Evolutionary conservation across 2,888 invertebrate species (phyloP), one percentile per base, ranked within the genome.

Genomic region (Junonia oenone): DNA sequence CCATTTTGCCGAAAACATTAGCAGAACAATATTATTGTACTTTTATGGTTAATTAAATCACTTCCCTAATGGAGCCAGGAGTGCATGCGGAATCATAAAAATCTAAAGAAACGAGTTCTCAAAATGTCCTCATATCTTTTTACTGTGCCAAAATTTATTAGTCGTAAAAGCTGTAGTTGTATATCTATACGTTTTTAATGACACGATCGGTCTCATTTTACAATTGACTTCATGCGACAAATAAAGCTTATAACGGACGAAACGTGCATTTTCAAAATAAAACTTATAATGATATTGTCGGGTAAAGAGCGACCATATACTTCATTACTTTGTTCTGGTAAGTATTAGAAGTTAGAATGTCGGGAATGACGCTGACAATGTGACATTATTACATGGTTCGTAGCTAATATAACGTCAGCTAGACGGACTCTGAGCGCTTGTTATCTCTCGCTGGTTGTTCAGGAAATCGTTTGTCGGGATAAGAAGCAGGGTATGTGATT

Each of bases 101-200:
- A 63, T 67, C 65, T 66, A 71, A 75, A 68, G 64, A 69, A 81
- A 78, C 74, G 73, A 69, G 70, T 74, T 78, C 72, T 68, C 71
- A 76, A 78, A 78, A 76, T 77, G 78, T 81, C 74, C 68, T 68
- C 71, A 73, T 81, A 78, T 77, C 72, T 75, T 78, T 80, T 80
- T 78, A 72, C 68, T 76, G 77, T 75, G 70, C 66, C 69, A 70
- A 75, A 80, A 78, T 84, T 85, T 84, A 84, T 83, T 78, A 78
- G 69, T 76, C 81, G 69, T 86, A 83, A 84, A 84, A 76, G 74
- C 71, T 65, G 65, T 73, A 70, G 59, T 66, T 70, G 67, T 73
- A 67, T n/a, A 33, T 80, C n/a, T n/a, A 77, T 76, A 73, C 73
- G 68, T 73, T 75, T 83, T 83, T 83, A 82, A 83, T 73, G 69